Conservation (phyloP, 2,888 invertebrate genomes). For the Belgica antarctica region DNA sequence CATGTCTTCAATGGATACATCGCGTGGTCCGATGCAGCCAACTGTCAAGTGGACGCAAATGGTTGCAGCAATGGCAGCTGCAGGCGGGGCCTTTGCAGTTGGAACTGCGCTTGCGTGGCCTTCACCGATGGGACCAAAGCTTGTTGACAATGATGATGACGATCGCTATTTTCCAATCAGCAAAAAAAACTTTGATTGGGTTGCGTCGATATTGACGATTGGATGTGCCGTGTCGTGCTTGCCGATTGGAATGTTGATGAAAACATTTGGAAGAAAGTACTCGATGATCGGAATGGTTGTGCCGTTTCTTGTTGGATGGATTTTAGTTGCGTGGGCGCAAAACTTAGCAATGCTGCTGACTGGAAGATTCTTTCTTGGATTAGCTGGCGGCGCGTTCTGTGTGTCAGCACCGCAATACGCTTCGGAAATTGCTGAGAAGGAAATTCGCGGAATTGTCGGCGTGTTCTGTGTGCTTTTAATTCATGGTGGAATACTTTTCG, state of each 20-base stretch:
- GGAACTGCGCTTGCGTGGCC: conserved; percentile 20
- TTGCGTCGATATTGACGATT: conserved; percentile 67
- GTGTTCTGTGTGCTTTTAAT: conserved; percentile 86
- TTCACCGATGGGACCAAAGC: background rate
- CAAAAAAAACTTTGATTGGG: conserved; percentile 56
- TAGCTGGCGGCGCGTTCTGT: conserved; percentile 70
- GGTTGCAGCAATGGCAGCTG: background rate
- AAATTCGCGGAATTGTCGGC: conserved; percentile 79
- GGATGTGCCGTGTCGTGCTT: conserved; percentile 72
- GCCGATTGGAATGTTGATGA: conserved; percentile 69
- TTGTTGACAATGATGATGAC: background rate
- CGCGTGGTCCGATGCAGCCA: too few relatives aligned
- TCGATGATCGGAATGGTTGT: conserved; percentile 57
- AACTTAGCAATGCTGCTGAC: conserved; percentile 55
- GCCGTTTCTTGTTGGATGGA: conserved; percentile 74
- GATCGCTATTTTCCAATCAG: conserved; percentile 33
- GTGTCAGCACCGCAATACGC: conserved; percentile 80
- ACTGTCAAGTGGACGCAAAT: conserved; percentile 24
- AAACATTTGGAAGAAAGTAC: conserved; percentile 69
- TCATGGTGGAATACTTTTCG: conserved; percentile 75
- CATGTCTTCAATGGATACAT: too few relatives aligned
- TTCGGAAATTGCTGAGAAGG: conserved; percentile 79
- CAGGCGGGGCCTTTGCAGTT: conserved; percentile 25
- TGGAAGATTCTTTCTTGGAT: conserved; percentile 53
- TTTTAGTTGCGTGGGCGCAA: conserved; percentile 69